phyloP scores from a whole-genome alignment of 2,113 vertebrate species.

The Vulpes lagopus region DNA sequence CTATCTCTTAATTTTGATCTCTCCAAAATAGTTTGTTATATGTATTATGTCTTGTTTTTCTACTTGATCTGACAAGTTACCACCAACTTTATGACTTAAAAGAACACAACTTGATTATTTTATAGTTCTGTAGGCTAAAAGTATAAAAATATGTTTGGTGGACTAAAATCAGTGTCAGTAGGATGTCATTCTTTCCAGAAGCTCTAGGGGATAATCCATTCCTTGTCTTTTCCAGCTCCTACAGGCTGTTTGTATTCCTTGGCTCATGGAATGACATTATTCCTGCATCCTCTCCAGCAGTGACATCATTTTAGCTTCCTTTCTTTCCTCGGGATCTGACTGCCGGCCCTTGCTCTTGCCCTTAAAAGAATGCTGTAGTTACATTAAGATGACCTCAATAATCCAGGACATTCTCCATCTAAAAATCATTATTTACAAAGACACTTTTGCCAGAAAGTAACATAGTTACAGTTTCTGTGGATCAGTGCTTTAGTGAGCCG shows the following conservation, averaged over 20 bases:
- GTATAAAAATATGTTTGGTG: background rate
- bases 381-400: background rate
- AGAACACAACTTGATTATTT: background rate
- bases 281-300: background rate
- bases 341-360: background rate
- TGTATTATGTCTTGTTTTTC: background rate
- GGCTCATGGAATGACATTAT: background rate
- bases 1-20: background rate
- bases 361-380: background rate
- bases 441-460: background rate
- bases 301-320: background rate
- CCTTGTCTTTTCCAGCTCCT: background rate
- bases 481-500: background rate
- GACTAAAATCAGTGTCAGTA: background rate
- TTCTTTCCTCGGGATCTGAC: background rate
- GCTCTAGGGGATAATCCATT: background rate
- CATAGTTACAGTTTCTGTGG: background rate
- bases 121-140: background rate
- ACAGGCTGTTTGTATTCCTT: background rate
- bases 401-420: background rate
- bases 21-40: background rate
- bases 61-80: background rate
- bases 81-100: background rate
- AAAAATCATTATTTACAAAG: background rate
- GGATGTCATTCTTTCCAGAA: background rate